A percentile compares a stretch with the other conserved stretches of the same genome.
Evolutionary conservation across 2,888 invertebrate species (phyloP).

Genomic region (Cataglyphis albicans): DNA sequence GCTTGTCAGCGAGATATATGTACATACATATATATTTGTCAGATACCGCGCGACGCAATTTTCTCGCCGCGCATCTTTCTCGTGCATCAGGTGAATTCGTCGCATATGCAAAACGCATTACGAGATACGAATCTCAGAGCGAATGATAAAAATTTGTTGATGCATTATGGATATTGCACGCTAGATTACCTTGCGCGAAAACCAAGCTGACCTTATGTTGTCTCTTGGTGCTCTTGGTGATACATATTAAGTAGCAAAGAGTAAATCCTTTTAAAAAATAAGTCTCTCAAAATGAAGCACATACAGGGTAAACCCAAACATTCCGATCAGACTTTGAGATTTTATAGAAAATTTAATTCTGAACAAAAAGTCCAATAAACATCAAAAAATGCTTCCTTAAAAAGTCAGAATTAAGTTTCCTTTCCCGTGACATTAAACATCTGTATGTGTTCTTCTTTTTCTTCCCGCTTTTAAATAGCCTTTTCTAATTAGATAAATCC

Average conservation of each 20-base stretch:
- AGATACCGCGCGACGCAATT: not conserved
- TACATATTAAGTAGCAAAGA: not conserved
- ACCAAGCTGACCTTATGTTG: not conserved
- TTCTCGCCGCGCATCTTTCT: not conserved
- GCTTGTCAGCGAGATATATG: constrained; percentile 11
- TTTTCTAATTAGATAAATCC: not conserved
- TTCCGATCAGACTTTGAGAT: no score
- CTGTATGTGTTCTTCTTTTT: not conserved
- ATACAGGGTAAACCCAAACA: no score
- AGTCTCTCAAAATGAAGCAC: not conserved
- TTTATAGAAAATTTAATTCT: no score
- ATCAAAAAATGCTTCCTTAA: no score
- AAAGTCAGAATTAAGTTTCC: no score
- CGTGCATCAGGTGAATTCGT: constrained; percentile 7
- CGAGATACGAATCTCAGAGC: constrained; percentile 22
- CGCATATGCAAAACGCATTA: constrained; percentile 35
- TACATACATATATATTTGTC: constrained; percentile 5
- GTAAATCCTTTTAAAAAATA: not conserved
- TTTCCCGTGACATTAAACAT: not conserved
- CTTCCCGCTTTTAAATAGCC: not conserved
- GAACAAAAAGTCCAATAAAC: no score
- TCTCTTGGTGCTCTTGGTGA: not conserved
- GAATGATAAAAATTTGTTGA: constrained; percentile 28
- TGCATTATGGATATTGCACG: constrained; percentile 31
- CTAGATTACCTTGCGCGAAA: constrained; percentile 35